Evolutionary conservation across 2,888 invertebrate species (phyloP).

Genomic region (Autographa pulchrina): DNA sequence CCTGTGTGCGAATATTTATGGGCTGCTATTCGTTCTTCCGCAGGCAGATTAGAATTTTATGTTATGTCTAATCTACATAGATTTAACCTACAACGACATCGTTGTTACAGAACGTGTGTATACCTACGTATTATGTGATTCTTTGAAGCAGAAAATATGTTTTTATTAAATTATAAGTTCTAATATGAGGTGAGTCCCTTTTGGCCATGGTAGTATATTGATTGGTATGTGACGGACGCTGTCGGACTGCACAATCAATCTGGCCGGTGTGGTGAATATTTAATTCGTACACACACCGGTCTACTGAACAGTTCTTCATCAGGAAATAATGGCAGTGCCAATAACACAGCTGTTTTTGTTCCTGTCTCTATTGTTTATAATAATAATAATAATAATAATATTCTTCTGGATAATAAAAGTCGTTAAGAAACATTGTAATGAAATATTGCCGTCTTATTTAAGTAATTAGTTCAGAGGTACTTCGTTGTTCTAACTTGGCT

Average conservation of each 20-base stretch:
- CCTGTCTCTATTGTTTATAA: constrained; percentile 14
- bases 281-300: constrained; percentile 34
- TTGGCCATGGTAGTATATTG: background rate
- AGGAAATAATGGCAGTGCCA: constrained; percentile 51
- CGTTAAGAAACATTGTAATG: constrained; percentile 16
- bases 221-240: constrained; percentile 16
- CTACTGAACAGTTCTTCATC: constrained; percentile 24
- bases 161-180: no score
- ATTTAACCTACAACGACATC: background rate
- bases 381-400: no score
- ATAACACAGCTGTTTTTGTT: constrained; percentile 33
- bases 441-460: constrained; percentile 30
- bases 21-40: constrained; percentile 1
- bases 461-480: constrained; percentile 39
- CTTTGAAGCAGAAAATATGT: background rate
- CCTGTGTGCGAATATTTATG: constrained; percentile 4
- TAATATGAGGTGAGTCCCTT: no score
- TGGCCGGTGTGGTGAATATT: constrained; percentile 48
- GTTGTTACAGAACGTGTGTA: background rate
- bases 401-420: constrained; percentile 11
- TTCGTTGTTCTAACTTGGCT: constrained; percentile 29
- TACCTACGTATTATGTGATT: background rate
- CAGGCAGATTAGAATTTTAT: constrained; percentile 1
- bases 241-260: constrained; percentile 32
- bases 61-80: constrained; percentile 1